Conservation (phyloP, 23 tunicate species). For the Styela clava region DNA sequence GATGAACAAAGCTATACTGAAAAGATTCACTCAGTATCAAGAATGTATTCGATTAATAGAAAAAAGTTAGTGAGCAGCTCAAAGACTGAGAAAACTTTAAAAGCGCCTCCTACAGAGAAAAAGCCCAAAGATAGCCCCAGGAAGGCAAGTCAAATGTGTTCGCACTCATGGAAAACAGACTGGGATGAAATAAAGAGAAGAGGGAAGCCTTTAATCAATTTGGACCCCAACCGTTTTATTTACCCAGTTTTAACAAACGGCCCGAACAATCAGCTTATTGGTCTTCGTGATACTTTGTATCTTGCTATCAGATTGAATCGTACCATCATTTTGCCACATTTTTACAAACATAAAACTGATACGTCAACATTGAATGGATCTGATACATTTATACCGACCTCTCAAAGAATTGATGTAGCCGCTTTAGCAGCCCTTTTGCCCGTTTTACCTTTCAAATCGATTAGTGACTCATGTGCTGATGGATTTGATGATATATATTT, state of each 20-base stretch:
- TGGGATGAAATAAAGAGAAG: slow-evolving; percentile 4
- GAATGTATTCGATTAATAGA: background rate
- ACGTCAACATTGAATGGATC: background rate
- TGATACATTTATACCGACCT: slow-evolving; percentile 22
- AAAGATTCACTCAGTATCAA: background rate
- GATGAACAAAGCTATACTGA: background rate
- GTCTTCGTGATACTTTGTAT: slow-evolving; percentile 33
- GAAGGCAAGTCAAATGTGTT: background rate
- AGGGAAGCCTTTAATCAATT: slow-evolving; percentile 16
- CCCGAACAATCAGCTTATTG: slow-evolving; percentile 41
- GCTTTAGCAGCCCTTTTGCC: slow-evolving; percentile 19
- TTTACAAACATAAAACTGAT: slow-evolving; percentile 30
- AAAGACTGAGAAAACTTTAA: background rate
- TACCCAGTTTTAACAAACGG: slow-evolving; percentile 43
- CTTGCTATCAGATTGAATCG: slow-evolving; percentile 40
- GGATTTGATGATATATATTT: slow-evolving; percentile 18
- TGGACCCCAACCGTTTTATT: slow-evolving; percentile 32
- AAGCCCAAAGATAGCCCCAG: background rate
- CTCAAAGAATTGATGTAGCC: slow-evolving; percentile 24
- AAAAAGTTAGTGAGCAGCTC: background rate
- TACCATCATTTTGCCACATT: slow-evolving; percentile 30
- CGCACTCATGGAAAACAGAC: slow-evolving; percentile 15
- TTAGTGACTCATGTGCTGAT: background rate
- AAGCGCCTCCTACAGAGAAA: background rate
- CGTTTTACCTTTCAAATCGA: background rate